Evolutionary conservation across 92 coral and sea anemone species (phyloP).

Genomic region (Bergia puertoricense): DNA sequence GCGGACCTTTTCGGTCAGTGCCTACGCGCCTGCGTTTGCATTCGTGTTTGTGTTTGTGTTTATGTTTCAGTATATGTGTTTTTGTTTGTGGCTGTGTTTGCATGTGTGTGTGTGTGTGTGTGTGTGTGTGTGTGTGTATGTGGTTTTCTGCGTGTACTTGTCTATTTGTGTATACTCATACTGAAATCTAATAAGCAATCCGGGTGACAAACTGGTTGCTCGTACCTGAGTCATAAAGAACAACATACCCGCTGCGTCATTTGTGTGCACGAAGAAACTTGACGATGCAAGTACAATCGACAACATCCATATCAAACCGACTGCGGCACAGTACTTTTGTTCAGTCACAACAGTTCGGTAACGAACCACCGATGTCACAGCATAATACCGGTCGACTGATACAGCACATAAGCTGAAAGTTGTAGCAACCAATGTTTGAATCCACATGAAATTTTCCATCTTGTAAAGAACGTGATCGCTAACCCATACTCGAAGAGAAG

Average conservation of each 20-base stretch:
- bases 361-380: conserved; percentile 40
- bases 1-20: too few relatives aligned
- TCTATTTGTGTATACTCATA: too few relatives aligned
- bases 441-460: conserved; percentile 54
- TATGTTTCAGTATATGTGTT: too few relatives aligned
- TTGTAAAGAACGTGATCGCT: conserved; percentile 37
- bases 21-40: too few relatives aligned
- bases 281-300: conserved; percentile 38
- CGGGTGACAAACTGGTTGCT: neutral
- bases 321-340: neutral
- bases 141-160: too few relatives aligned
- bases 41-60: too few relatives aligned
- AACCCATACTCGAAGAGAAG: conserved; percentile 41
- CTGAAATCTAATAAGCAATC: neutral
- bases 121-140: neutral
- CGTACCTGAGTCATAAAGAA: conserved; percentile 26
- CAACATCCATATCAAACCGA: conserved; percentile 30
- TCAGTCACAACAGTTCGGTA: conserved; percentile 35
- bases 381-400: conserved; percentile 49
- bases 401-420: conserved; percentile 49
- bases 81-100: too few relatives aligned
- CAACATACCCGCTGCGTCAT: neutral
- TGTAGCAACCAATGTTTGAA: conserved; percentile 52
- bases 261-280: conserved; percentile 23
- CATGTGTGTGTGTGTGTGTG: too few relatives aligned